A percentile compares a stretch with the other conserved stretches of the same genome.
These are phyloP conservation scores for Hoplodrina blanda DNA, from an alignment of 2,888 invertebrate genomes.

Conservation along the genomic window DNA sequence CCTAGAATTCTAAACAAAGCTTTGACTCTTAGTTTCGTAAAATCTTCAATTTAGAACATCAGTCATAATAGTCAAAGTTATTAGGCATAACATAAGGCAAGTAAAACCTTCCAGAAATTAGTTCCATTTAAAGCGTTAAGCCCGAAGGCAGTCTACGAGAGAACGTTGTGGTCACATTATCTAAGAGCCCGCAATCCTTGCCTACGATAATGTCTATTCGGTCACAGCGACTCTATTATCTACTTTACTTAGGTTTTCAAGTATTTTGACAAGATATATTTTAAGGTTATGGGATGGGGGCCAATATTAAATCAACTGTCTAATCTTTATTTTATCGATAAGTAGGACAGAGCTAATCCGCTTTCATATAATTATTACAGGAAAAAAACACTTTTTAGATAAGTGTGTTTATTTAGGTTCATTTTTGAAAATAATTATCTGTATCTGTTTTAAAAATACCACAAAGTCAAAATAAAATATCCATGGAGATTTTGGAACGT, in stretches of 20 bases:
- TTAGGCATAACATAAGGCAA: background rate
- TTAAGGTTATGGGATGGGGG: background rate
- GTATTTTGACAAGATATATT: background rate
- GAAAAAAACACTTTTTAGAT: background rate
- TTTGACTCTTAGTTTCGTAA: background rate
- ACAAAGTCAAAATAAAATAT: background rate
- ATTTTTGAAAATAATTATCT: background rate
- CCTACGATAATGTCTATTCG: conserved; percentile 11
- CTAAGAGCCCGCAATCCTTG: conserved; percentile 6
- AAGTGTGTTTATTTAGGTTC: background rate
- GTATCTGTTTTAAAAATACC: too few species aligned
- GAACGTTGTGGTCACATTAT: conserved; percentile 47
- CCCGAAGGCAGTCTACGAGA: conserved; percentile 10
- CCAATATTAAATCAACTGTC: background rate
- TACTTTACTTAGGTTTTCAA: background rate
- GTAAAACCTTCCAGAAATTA: background rate
- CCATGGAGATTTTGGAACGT: background rate
- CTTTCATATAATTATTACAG: background rate
- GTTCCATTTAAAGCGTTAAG: background rate
- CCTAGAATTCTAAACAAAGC: background rate
- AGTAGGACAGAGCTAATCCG: background rate
- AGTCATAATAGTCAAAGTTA: background rate
- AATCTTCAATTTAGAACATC: background rate
- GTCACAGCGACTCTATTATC: background rate
- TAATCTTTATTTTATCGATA: conserved; percentile 1